Percentiles rank a stretch among this genome's conserved stretches.
phyloP scores from a whole-genome alignment of 2,113 vertebrate genomes.

The Sus scrofa region T2T-Sscrofa CM000812.6:66210501-66211000 shows the following conservation, averaged over 20 bases:
- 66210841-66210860: conserved; percentile 67
- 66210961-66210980: conserved; percentile 76
- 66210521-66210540: not conserved
- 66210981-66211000: conserved; percentile 65
- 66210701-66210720: conserved; percentile 79
- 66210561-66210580: not conserved
- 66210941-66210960: conserved; percentile 71
- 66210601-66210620: not conserved
- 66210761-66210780: conserved; percentile 78
- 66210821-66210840: conserved; percentile 74
- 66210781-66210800: conserved; percentile 69
- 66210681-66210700: conserved; percentile 78
- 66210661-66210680: conserved; percentile 79
- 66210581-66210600: not conserved
- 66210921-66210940: conserved; percentile 77
- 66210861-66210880: conserved; percentile 76
- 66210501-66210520: not conserved
- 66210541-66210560: not conserved
- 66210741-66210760: conserved; percentile 77
- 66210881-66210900: conserved; percentile 82
- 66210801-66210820: conserved; percentile 62
- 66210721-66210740: conserved; percentile 78
- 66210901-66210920: conserved; percentile 83
- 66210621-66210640: conserved; percentile 61
- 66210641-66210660: conserved; percentile 74